phyloP scores from a whole-genome alignment of 1,140 invertebrate species.

The Diuraphis noxia region DNA sequence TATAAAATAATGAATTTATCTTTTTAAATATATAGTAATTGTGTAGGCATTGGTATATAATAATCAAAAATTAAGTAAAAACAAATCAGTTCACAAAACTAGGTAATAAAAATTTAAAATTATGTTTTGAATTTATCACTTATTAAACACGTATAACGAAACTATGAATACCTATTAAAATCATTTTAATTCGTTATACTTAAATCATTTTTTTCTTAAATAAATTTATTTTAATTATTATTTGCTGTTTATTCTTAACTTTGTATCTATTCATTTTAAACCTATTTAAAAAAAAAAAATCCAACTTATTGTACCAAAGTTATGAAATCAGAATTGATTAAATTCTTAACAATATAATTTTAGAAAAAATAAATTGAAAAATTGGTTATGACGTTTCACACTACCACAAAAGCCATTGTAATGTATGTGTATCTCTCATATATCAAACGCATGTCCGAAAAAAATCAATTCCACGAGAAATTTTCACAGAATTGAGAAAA shows the following conservation, averaged over 20 bases:
- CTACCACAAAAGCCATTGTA: constrained; percentile 1
- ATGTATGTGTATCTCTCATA: constrained; percentile 16
- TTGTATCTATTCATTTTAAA: too few species aligned
- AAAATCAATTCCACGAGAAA: constrained; percentile 4
- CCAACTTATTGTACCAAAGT: neutral
- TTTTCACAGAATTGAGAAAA: neutral
- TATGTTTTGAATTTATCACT: neutral
- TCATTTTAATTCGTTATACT: too few species aligned
- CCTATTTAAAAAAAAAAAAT: too few species aligned
- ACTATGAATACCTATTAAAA: too few species aligned
- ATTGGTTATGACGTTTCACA: neutral
- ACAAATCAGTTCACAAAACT: neutral
- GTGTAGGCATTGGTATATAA: too few species aligned
- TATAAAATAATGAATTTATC: neutral
- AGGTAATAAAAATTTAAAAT: neutral
- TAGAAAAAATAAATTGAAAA: neutral
- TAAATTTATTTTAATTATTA: neutral
- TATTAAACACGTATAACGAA: too few species aligned
- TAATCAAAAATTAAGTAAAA: neutral
- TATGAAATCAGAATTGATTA: neutral
- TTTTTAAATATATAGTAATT: neutral
- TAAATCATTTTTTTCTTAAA: neutral
- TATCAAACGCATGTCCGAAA: constrained; percentile 2
- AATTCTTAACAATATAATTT: neutral
- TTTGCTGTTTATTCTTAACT: neutral